Base-by-base conservation (phyloP, 2,113 vertebrate species). In the Scomber colias region DNA sequence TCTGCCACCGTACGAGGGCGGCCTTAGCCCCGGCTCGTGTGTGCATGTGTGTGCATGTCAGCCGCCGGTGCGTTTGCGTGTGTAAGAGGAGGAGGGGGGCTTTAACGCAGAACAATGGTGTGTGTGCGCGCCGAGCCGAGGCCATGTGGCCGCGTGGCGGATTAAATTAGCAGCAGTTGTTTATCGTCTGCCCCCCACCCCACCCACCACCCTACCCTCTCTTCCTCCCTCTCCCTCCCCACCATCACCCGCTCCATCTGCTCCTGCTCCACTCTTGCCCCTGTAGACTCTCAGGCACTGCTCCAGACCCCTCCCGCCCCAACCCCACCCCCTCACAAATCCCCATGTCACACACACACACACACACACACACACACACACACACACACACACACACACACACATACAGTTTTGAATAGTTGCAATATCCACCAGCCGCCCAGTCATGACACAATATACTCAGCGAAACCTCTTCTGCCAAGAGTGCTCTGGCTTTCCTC, bases 381-480 rank as follows among this genome's bases (percentile, higher is more conserved):
- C 71, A 62, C 64, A 46, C 59, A 15, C 54, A 4, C 53, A 54
- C 61, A 44, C 67, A 75, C 66, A 44, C 55, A 67, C 71, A 76
- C 80, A 56, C 75, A 56, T 60, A 71, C 65, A 63, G 56, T 60
- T 86, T 83, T 80, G 75, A 91, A 81, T 82, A 77, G 87, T 80
- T 87, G 71, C 74, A 66, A 76, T 84, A 75, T 87, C 83, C 85
- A 81, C 74, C 90, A 70, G 74, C 79, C 86, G 90, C 91, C 94
- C 92, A 89, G 56, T 86, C 95, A 92, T 95, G 96, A 93, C 95
- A 95, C 95, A 94, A 95, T 94, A 93, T 76, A 89, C 91, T 88
- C 87, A 90, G 94, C 89, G 79, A 91, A 95, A 95, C 94, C 94
- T 95, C 96, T 93, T 92, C 96, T 96, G 96, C 95, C 96, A 96